Evolutionary conservation across 2,113 vertebrate genomes (phyloP).

Genomic region (Sorex fumeus): DNA sequence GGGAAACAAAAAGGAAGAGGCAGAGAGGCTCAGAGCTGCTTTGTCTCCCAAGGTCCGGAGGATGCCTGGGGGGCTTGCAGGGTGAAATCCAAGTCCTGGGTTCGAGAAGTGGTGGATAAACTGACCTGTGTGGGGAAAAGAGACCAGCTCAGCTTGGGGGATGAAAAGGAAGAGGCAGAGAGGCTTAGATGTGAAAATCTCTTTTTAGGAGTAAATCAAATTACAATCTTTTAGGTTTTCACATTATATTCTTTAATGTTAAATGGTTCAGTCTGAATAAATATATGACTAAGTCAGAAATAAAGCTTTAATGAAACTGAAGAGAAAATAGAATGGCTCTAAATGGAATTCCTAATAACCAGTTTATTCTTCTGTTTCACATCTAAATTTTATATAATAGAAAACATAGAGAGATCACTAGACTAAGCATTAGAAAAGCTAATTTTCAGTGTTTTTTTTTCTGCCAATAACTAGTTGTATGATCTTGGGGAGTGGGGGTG

Average conservation of each 20-base stretch:
- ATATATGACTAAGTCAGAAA: constrained; percentile 7
- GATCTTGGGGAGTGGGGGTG: constrained; percentile 44
- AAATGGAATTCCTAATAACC: constrained; percentile 42
- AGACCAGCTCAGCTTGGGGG: too few relatives aligned
- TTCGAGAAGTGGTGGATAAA: too few relatives aligned
- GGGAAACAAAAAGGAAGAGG: too few relatives aligned
- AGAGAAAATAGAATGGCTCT: constrained; percentile 30
- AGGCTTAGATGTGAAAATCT: constrained; percentile 28
- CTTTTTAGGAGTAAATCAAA: constrained; percentile 32
- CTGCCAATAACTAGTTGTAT: not conserved
- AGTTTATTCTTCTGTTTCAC: constrained; percentile 7
- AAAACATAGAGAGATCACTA: not conserved
- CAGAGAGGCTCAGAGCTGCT: too few relatives aligned
- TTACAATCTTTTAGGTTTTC: constrained; percentile 40
- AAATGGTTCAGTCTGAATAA: constrained; percentile 50
- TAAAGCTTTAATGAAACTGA: constrained; percentile 31
- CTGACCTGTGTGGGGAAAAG: too few relatives aligned
- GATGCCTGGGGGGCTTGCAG: too few relatives aligned
- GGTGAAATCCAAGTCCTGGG: too few relatives aligned
- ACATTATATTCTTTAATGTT: constrained; percentile 33
- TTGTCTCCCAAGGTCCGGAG: too few relatives aligned
- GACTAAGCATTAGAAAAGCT: not conserved
- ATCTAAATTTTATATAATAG: constrained; percentile 29
- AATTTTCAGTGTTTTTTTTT: not conserved
- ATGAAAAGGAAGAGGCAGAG: too few relatives aligned